phyloP scores from a whole-genome alignment of 2,888 invertebrate genomes.

The Torymus tubicola region DNA sequence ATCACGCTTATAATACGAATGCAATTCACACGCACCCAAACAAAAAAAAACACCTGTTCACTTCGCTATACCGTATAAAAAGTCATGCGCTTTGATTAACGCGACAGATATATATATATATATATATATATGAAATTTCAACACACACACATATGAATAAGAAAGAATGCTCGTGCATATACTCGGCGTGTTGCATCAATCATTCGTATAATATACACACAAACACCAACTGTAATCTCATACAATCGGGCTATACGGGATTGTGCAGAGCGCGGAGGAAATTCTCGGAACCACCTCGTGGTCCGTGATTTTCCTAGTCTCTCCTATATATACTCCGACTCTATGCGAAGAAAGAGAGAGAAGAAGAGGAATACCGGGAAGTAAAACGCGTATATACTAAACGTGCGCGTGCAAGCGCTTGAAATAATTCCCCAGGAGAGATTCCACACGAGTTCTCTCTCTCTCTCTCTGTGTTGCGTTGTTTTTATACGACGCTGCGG shows the following conservation, averaged over 20 bases:
- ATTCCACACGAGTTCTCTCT: neutral
- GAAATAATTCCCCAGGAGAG: conserved; percentile 33
- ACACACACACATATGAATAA: too few relatives aligned
- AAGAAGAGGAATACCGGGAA: neutral
- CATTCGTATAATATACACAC: too few relatives aligned
- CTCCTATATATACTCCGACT: neutral
- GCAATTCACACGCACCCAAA: too few relatives aligned
- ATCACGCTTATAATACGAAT: too few relatives aligned
- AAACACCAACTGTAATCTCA: neutral
- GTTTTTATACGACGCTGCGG: neutral
- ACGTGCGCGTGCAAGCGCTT: neutral
- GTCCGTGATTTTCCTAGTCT: conserved; percentile 16
- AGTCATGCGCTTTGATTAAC: conserved; percentile 17
- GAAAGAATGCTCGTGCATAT: neutral
- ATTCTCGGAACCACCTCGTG: conserved; percentile 4
- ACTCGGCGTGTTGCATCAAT: conserved; percentile 24
- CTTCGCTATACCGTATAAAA: too few relatives aligned
- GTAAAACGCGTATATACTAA: too few relatives aligned
- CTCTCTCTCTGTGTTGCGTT: too few relatives aligned
- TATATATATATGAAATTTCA: too few relatives aligned
- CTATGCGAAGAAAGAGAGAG: neutral
- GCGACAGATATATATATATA: too few relatives aligned
- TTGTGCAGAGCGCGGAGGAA: neutral
- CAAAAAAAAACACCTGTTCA: too few relatives aligned
- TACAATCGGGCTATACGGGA: conserved; percentile 9